Evolutionary conservation across 35 echinoderm and acorn worm species (phyloP), one percentile per base, ranked within the genome.

Genomic region (Nesometra sesokonis): DNA sequence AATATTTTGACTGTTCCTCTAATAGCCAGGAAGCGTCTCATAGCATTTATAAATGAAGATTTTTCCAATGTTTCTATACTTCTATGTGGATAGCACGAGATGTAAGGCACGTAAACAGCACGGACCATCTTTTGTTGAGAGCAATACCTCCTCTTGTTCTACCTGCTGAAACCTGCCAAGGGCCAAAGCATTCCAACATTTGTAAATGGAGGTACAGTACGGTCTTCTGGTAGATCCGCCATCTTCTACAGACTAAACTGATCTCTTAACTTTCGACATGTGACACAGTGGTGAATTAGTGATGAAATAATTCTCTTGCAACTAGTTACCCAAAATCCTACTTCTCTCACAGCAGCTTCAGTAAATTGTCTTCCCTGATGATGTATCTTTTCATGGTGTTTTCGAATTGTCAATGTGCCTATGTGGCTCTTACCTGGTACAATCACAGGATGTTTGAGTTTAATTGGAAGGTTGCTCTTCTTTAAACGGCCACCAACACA

Each of bases 321-420:
- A 27, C 88, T 84, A 31, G 79, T 84, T 35, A 93, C 77, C 87
- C 87, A 88, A 34, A 36, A 88, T 29, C 87, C 86, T 34, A 32
- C 77, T 30, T 32, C 77, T 29, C 86, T 46, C 32, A 87, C 3
- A 81, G 67, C 34, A n/a, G 34, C 35, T n/a, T 79, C 67, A 81
- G 86, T 87, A 0, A 89, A 46, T 15, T 89, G 84, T 87, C 90
- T 57, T 36, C 90, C 90, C 33, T 86, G 90, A 83, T 87, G 90
- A 31, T 37, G 33, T 17, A 87, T 85, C 11, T n/a, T n/a, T n/a
- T 43, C 35, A 29, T 90, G 90, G 77, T 37, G 82, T 37, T 87
- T 77, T 37, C 46, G 35, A 5, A 91, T 34, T 17, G 87, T 0
- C 3, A 89, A 35, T 37, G 5, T 88, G 0, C 78, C 34, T 3